Evolutionary conservation across 1,140 invertebrate genomes (phyloP).

Genomic region (Drosophila tsacasi): DNA sequence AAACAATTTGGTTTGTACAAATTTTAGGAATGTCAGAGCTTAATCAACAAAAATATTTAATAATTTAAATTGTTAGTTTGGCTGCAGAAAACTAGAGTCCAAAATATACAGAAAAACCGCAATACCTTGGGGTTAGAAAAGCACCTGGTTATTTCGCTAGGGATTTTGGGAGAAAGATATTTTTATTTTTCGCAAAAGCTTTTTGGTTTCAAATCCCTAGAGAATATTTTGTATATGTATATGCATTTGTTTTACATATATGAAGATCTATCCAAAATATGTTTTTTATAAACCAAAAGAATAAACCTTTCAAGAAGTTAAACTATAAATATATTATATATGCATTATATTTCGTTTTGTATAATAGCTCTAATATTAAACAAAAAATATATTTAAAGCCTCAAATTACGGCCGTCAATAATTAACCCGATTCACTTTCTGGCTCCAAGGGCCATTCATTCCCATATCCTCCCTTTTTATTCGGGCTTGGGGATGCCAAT

Average conservation of each 20-base stretch:
- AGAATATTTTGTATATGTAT: background rate
- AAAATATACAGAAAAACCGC: background rate
- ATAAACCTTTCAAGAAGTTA: too few relatives aligned
- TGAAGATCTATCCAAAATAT: too few relatives aligned
- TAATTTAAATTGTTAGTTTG: background rate
- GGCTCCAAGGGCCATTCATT: background rate
- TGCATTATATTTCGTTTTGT: background rate
- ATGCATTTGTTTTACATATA: background rate
- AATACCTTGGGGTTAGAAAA: background rate
- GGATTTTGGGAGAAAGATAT: background rate
- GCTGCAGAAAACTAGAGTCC: background rate
- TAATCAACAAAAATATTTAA: background rate
- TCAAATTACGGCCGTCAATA: background rate
- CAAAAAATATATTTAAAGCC: background rate
- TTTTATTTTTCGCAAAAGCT: background rate
- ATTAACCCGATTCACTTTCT: background rate
- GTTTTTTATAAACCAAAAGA: too few relatives aligned
- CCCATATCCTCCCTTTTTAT: background rate
- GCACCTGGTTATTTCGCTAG: background rate
- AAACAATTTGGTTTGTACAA: background rate
- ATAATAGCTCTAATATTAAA: background rate
- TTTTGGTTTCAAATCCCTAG: too few relatives aligned
- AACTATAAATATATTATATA: too few relatives aligned
- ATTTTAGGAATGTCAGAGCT: background rate
- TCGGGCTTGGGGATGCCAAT: background rate